Base-by-base conservation (phyloP, 2,888 invertebrate species). In the Glyphotaelius pellucidus region DNA sequence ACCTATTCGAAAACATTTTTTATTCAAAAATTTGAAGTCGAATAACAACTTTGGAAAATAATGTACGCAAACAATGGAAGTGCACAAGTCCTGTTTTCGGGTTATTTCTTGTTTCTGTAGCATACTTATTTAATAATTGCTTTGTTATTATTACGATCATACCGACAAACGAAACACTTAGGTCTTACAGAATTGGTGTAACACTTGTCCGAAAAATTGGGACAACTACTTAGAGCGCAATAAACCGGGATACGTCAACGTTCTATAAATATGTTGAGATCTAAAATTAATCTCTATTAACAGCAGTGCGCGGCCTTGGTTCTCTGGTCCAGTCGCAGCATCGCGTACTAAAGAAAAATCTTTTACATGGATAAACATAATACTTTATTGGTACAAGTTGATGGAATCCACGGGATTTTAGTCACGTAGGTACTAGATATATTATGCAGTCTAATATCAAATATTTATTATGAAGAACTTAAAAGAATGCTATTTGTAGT, bases 161-260 rank as follows among this genome's bases (percentile, higher is more conserved):
- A 7, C 25, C 67, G 67, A 67, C 25, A 67, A 9, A n/a, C 25
- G 67, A 67, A 67, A 2, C 25, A 9, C 7, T 67, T 67, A 67
- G 25, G 2, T 25, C 25, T 67, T 67, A n/a, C 25, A 7, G 25
- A 67, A 67, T 67, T 67, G n/a, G 67, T n/a, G n/a, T 67, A 67
- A 67, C 67, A 67, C 67, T 67, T 67, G 67, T 67, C 25, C 9
- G 67, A n/a, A 67, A 67, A 67, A 67, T n/a, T 67, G 67, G 67
- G 67, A 67, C 67, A 67, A 67, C 67, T 67, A 42, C 42, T 12
- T 42, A 67, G 67, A 67, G 67, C 67, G n/a, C 67, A 67, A 67
- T 67, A 67, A 67, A 67, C 67, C 67, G 67, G 67, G 67, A 67
- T 67, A n/a, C 67, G 67, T 67, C 67, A 67, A 67, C 67, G 67